Conservation (phyloP, 2,797 vertebrate genomes). For the Botia almorhae region DNA sequence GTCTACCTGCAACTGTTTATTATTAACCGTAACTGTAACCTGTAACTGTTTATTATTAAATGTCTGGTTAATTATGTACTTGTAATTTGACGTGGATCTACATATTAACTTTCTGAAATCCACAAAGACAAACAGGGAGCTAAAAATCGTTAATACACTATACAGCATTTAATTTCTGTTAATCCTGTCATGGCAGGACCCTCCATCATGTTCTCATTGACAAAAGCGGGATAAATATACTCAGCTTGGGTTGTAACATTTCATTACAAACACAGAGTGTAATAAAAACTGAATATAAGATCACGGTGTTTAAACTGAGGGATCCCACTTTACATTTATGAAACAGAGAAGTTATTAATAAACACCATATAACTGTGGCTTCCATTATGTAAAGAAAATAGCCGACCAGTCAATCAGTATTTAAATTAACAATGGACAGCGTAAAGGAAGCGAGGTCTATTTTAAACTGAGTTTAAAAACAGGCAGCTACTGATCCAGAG, state of each 20-base stretch:
- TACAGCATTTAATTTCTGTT: not conserved
- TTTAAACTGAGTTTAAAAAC: conserved; percentile 24
- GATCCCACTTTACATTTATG: not conserved
- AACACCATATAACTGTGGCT: not conserved
- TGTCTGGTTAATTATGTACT: not conserved
- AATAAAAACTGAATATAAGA: not conserved
- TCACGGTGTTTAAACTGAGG: not conserved
- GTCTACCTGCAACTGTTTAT: no score
- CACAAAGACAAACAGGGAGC: not conserved
- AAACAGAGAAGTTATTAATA: no score
- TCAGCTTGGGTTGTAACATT: conserved; percentile 5
- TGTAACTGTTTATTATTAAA: no score
- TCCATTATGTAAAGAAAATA: not conserved
- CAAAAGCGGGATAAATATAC: not conserved
- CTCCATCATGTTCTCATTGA: not conserved
- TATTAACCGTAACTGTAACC: no score
- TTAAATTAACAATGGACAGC: not conserved
- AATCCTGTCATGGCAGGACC: not conserved
- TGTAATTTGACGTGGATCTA: not conserved
- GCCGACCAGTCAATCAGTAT: not conserved
- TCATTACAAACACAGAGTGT: conserved; percentile 7
- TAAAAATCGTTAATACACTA: no score
- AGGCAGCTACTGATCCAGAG: conserved; percentile 36
- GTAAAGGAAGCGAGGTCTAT: not conserved
- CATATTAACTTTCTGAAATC: not conserved